These are phyloP conservation scores for Sesamia nonagrioides DNA, from an alignment of 1,140 invertebrate genomes.

Conservation along the genomic window DNA sequence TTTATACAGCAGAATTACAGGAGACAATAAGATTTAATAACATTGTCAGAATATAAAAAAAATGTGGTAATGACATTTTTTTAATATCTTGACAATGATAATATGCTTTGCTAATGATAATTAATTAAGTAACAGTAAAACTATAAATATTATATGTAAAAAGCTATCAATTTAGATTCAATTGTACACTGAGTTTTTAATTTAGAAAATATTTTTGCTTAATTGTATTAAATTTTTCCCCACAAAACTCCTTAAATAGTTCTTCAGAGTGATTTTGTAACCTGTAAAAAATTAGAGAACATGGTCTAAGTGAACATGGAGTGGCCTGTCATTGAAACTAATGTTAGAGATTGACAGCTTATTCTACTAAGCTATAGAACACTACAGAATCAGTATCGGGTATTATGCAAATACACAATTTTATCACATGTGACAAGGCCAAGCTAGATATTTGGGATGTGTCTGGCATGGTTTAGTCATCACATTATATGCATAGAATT, in stretches of 20 bases:
- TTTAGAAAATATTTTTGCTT: neutral
- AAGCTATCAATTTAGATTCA: neutral
- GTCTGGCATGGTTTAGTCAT: neutral
- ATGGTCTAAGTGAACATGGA: too few relatives aligned
- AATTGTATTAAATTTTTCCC: slow-evolving; percentile 8
- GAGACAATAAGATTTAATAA: too few relatives aligned
- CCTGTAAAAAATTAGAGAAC: too few relatives aligned
- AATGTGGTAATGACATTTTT: too few relatives aligned
- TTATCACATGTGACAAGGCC: slow-evolving; percentile 5
- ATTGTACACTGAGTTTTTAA: neutral
- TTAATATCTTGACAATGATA: neutral
- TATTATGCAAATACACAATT: slow-evolving; percentile 21
- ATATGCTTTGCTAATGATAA: neutral
- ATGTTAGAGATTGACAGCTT: too few relatives aligned
- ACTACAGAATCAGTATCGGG: too few relatives aligned
- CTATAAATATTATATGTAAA: neutral
- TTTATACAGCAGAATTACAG: too few relatives aligned
- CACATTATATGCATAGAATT: neutral
- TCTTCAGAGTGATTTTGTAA: neutral
- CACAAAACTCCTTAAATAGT: slow-evolving; percentile 2
- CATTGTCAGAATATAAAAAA: too few relatives aligned
- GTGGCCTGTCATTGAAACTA: too few relatives aligned
- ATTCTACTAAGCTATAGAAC: too few relatives aligned
- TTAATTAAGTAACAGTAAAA: neutral
- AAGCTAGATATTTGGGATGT: slow-evolving; percentile 3